A percentile compares a stretch with the other conserved stretches of the same genome.
phyloP scores from a whole-genome alignment of 2,888 invertebrate genomes.

The Trichacis sp. region DNA sequence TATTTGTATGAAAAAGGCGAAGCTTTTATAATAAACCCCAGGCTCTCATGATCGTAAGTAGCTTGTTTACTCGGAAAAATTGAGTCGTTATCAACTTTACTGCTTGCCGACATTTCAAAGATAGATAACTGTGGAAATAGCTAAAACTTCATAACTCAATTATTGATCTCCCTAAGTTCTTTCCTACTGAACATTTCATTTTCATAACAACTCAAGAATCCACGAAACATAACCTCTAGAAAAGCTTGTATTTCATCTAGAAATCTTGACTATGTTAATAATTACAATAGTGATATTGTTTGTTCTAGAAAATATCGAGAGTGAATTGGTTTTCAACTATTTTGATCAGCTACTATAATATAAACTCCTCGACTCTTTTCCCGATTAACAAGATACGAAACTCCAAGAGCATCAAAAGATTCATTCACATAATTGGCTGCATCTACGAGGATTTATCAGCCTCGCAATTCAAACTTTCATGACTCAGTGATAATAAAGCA shows the following conservation, averaged over 20 bases:
- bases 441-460: conserved; percentile 20
- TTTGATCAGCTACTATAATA: background rate
- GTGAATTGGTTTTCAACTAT: background rate
- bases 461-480: conserved; percentile 25
- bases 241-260: too few species aligned
- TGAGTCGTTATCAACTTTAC: background rate
- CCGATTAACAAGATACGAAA: background rate
- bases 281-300: background rate
- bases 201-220: too few species aligned
- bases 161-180: background rate
- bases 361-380: background rate
- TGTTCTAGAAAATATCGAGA: background rate
- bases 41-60: background rate
- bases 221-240: too few species aligned
- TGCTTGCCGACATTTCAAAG: background rate
- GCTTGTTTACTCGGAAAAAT: background rate
- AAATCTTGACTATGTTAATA: too few species aligned
- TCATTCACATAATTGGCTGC: conserved; percentile 18
- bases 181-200: too few species aligned
- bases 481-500: conserved; percentile 26
- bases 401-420: conserved; percentile 12
- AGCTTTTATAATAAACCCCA: background rate
- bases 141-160: background rate
- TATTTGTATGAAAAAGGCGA: background rate
- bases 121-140: background rate